Conservation (phyloP, 2,888 invertebrate species). For the Cryptus viduatorius region DNA sequence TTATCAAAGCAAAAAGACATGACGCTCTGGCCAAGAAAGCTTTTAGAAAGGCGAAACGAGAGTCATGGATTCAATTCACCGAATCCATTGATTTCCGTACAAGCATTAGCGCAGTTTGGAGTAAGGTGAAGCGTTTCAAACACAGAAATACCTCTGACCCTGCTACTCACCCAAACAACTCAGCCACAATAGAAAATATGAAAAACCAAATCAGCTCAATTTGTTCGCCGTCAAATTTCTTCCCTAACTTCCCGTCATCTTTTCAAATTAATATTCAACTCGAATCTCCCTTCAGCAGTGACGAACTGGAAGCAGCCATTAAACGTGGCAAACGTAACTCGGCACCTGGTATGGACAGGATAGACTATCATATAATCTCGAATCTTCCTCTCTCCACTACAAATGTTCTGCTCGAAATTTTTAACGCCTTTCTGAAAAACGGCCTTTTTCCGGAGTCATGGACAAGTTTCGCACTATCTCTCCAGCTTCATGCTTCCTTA, state of each 20-base stretch:
- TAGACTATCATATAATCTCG: conserved; percentile 7
- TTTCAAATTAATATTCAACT: not conserved
- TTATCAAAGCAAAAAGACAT: not conserved
- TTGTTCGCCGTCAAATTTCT: too few relatives aligned
- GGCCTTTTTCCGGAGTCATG: not conserved
- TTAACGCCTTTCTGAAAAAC: not conserved
- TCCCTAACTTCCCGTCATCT: not conserved
- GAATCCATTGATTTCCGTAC: conserved; percentile 12
- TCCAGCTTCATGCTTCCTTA: conserved; percentile 39
- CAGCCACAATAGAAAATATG: not conserved
- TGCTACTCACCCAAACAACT: not conserved
- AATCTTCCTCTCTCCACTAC: not conserved
- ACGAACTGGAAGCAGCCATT: conserved; percentile 17
- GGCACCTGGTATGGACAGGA: conserved; percentile 24
- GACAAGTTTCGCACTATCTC: conserved; percentile 50
- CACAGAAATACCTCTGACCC: not conserved
- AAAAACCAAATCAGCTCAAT: not conserved
- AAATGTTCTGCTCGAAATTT: not conserved
- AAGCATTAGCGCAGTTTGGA: not conserved
- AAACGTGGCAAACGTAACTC: not conserved
- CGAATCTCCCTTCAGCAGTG: not conserved
- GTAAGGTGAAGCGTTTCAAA: not conserved
- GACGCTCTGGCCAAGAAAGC: not conserved
- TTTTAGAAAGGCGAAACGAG: not conserved
- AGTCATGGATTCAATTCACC: not conserved